Conservation (phyloP, 2,888 invertebrate species). For the Cyaniris semiargus region DNA sequence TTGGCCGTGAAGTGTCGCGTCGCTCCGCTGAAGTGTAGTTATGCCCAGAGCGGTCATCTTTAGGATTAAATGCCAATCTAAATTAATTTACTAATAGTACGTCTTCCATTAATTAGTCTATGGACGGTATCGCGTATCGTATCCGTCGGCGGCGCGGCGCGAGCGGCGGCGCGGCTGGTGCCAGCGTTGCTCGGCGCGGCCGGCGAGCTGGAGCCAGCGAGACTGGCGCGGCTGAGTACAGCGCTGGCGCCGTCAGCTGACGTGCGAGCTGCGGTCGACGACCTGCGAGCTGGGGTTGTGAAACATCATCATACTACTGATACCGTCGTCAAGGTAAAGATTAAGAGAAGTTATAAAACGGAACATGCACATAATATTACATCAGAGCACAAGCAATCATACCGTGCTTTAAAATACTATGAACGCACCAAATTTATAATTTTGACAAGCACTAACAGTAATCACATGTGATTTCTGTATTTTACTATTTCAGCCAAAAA, state of each 20-base stretch:
- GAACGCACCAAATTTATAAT: too few relatives aligned
- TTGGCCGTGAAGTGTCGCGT: too few relatives aligned
- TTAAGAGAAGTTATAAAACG: constrained; percentile 3
- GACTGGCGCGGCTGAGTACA: constrained; percentile 89
- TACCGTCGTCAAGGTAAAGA: constrained; percentile 86
- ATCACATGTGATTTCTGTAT: too few relatives aligned
- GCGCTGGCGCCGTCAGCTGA: constrained; percentile 83
- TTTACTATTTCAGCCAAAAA: too few relatives aligned
- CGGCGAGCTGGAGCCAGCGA: constrained; percentile 90
- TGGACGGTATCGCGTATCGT: constrained; percentile 93
- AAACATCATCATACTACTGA: constrained; percentile 93
- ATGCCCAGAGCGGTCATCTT: too few relatives aligned
- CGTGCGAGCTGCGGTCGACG: constrained; percentile 88
- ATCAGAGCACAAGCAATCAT: too few relatives aligned
- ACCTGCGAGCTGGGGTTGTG: constrained; percentile 88
- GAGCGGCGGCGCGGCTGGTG: constrained; percentile 89
- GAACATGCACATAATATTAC: too few relatives aligned
- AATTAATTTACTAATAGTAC: too few relatives aligned
- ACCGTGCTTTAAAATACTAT: too few relatives aligned
- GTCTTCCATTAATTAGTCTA: constrained; percentile 75
- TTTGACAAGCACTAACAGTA: too few relatives aligned
- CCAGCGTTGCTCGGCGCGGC: constrained; percentile 92
- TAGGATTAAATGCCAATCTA: too few relatives aligned
- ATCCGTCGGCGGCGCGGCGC: constrained; percentile 86
- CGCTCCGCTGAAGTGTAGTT: too few relatives aligned